These are phyloP conservation scores for Drosophila pseudotakahashii DNA, from an alignment of 2,888 invertebrate species.

Conservation along the genomic window DNA sequence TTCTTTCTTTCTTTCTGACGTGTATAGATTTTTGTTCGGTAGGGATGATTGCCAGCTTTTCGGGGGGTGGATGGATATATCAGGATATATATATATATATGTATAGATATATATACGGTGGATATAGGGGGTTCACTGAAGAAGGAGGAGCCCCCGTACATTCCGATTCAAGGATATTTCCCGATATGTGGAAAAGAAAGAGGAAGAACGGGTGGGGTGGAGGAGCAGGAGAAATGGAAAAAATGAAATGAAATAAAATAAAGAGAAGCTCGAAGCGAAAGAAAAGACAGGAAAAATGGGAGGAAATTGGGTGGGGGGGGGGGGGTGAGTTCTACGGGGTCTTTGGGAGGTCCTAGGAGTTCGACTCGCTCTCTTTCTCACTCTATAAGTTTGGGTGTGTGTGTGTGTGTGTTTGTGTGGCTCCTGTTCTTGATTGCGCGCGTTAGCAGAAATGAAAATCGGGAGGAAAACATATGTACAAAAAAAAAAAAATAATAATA, in stretches of 20 bases:
- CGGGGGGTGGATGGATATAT: not conserved
- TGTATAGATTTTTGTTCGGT: conserved; percentile 69
- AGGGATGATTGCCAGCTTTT: conserved; percentile 39
- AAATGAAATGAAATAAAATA: conserved; percentile 31
- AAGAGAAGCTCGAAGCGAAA: conserved; percentile 51
- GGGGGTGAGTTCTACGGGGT: conserved; percentile 1
- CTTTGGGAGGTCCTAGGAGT: conserved; percentile 42
- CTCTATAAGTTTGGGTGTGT: conserved; percentile 21
- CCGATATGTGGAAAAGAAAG: conserved; percentile 71
- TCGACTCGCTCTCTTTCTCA: conserved; percentile 29
- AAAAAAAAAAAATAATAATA: conserved; percentile 13
- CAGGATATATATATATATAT: too few species aligned
- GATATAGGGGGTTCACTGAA: conserved; percentile 1
- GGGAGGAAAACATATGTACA: conserved; percentile 56
- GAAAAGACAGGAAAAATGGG: conserved; percentile 56
- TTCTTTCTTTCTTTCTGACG: conserved; percentile 54
- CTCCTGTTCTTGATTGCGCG: conserved; percentile 73
- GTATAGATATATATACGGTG: too few species aligned
- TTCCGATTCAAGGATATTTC: conserved; percentile 79
- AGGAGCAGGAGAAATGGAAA: conserved; percentile 9
- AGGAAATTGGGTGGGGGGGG: conserved; percentile 33
- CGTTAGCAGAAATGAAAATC: conserved; percentile 77
- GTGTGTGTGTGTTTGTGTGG: conserved; percentile 31
- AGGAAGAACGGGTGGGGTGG: conserved; percentile 7
- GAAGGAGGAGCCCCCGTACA: conserved; percentile 64